Evolutionary conservation across 2,113 vertebrate species (phyloP), one percentile per base, ranked within the genome.

Genomic region (Chloropsis hardwickii): DNA sequence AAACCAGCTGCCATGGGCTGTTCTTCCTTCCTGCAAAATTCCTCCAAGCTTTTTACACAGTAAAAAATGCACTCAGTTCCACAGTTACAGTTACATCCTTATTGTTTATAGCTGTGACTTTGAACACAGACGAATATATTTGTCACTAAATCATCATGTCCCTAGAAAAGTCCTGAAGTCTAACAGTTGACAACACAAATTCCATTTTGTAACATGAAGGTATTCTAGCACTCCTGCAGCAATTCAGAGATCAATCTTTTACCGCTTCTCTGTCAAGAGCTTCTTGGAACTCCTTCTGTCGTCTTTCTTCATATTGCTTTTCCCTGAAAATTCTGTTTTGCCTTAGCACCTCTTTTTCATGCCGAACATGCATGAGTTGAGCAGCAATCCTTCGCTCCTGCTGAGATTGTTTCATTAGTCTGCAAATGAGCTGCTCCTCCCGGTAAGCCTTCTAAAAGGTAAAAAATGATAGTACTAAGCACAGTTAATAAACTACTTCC

Each of bases 301-400:
- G 96, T 76, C 98, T 98, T 93, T 99, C 98, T 80, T 99, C 98
- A 95, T 98, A 98, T 56, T 99, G 99, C 50, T 98, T 98, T 97
- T 99, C 99, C 90, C 98, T 98, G 97, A 99, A 98, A 92, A 99
- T 97, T 44, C 99, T 98, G 96, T 99, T 99, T 91, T 99, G 98
- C 71, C 96, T 97, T 29, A 99, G 95, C 76, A 99, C 98, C 60
- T 99, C 99, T 91, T 99, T 99, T 83, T 99, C 98, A 57, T 97
- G 98, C 12, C 98, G 98, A 15, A 98, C 97, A 5, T 99, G 99
- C 97, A 99, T 98, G 40, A 99, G 98, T 96, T 99, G 98, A 70
- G 98, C 97, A 1, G 97, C 98, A 57, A 99, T 97, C 48, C 99
- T 97, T 51, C 98, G 98, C 95, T 99, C 99, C 66, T 99, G 98